Evolutionary conservation across 2,888 invertebrate species (phyloP).

Genomic region (Anthrax anthrax): DNA sequence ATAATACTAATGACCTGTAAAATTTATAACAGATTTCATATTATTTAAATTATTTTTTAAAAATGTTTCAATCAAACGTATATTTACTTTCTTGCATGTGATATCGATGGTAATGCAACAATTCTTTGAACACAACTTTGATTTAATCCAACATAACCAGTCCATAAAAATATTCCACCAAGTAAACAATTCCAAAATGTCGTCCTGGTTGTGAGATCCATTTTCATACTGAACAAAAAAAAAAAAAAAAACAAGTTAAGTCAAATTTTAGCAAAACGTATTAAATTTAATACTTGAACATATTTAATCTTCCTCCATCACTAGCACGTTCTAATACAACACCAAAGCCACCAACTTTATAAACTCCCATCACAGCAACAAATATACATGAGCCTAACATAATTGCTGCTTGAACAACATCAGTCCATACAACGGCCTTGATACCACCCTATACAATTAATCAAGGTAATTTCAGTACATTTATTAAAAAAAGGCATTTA

Average conservation of each 20-base stretch:
- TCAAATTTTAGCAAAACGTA: too few relatives aligned
- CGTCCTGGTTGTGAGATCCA: conserved; percentile 45
- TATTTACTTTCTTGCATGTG: conserved; percentile 39
- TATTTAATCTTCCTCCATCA: conserved; percentile 27
- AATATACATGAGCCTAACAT: conserved; percentile 31
- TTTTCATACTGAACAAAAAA: conserved; percentile 35
- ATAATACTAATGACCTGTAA: conserved; percentile 38
- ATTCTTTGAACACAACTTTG: conserved; percentile 61
- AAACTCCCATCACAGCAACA: conserved; percentile 29
- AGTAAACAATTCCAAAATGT: conserved; percentile 48
- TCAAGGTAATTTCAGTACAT: too few relatives aligned
- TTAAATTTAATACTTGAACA: conserved; percentile 23
- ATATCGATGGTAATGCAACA: conserved; percentile 43
- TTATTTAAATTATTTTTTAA: neutral
- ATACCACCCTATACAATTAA: conserved; percentile 38
- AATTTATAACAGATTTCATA: neutral
- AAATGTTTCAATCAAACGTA: neutral
- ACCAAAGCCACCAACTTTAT: conserved; percentile 30
- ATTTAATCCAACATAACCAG: conserved; percentile 50
- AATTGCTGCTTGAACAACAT: conserved; percentile 35
- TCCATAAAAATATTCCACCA: conserved; percentile 44
- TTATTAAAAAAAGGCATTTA: too few relatives aligned
- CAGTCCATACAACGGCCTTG: conserved; percentile 41
- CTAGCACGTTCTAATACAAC: conserved; percentile 27
- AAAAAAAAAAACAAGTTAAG: too few relatives aligned